These are phyloP conservation scores for Hydrochoerus hydrochaeris DNA, from an alignment of 2,113 vertebrate genomes.

Conservation along the genomic window DNA sequence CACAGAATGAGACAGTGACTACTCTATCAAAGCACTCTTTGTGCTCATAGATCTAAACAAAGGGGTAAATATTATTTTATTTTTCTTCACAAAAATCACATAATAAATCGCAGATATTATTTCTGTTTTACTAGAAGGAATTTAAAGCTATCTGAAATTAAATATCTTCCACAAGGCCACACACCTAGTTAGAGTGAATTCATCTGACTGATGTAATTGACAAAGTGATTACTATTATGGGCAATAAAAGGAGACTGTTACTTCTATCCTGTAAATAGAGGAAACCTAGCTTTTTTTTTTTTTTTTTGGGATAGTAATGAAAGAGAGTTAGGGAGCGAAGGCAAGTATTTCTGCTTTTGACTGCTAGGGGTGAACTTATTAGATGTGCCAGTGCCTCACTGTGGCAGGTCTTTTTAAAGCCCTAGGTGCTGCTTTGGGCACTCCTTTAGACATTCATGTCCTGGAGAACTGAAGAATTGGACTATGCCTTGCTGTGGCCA, in stretches of 20 bases:
- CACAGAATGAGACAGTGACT: constrained; percentile 43
- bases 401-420: neutral
- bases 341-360: neutral
- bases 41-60: constrained; percentile 22
- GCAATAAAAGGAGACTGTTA: neutral
- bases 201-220: neutral
- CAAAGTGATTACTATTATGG: constrained; percentile 8
- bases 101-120: constrained; percentile 12
- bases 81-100: constrained; percentile 13
- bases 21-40: constrained; percentile 16
- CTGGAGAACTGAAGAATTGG: neutral
- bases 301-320: neutral
- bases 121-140: constrained; percentile 61
- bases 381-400: neutral
- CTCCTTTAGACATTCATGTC: neutral
- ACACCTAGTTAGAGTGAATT: constrained; percentile 27
- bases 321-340: neutral
- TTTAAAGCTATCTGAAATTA: constrained; percentile 51
- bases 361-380: neutral
- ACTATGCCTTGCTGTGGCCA: neutral
- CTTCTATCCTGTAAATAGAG: constrained; percentile 8
- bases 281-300: neutral
- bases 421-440: neutral
- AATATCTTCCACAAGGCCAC: constrained; percentile 31
- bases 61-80: constrained; percentile 52